These are phyloP conservation scores for Enteromius trimaculatus DNA, from an alignment of 2,797 vertebrate genomes.

Conservation along the genomic window DNA sequence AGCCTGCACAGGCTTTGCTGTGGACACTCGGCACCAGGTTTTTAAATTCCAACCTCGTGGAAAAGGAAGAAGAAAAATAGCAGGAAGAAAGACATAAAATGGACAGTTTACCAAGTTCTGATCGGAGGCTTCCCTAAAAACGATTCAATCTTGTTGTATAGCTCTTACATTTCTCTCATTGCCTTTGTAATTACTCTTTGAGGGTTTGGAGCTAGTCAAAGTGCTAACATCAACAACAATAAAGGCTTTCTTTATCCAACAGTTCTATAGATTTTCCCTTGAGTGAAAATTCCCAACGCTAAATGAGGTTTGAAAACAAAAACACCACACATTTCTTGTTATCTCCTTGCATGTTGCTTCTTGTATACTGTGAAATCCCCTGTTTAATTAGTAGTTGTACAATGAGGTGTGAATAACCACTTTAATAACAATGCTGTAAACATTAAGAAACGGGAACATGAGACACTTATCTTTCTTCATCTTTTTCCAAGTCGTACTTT, in stretches of 20 bases:
- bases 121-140: constrained; percentile 38
- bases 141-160: constrained; percentile 9
- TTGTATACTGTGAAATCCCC: constrained; percentile 67
- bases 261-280: constrained; percentile 61
- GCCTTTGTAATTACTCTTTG: constrained; percentile 68
- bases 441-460: not conserved
- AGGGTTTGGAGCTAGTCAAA: constrained; percentile 70
- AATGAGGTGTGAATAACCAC: constrained; percentile 49
- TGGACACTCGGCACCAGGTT: not conserved
- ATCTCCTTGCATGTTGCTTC: constrained; percentile 71
- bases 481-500: not conserved
- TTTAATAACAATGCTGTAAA: constrained; percentile 32
- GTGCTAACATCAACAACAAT: constrained; percentile 66
- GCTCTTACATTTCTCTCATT: constrained; percentile 30
- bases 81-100: constrained; percentile 12
- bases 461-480: not conserved
- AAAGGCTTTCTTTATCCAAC: constrained; percentile 69
- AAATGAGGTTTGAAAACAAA: constrained; percentile 66
- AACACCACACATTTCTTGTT: constrained; percentile 64
- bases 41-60: constrained; percentile 39
- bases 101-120: constrained; percentile 28
- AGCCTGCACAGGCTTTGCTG: constrained; percentile 36
- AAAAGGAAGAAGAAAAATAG: constrained; percentile 15
- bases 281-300: constrained; percentile 52
- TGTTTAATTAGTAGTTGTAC: constrained; percentile 73